Evolutionary conservation across 1,140 invertebrate genomes (phyloP), one percentile per base, ranked within the genome.

Genomic region (Macrotrachela quadricornifera): DNA sequence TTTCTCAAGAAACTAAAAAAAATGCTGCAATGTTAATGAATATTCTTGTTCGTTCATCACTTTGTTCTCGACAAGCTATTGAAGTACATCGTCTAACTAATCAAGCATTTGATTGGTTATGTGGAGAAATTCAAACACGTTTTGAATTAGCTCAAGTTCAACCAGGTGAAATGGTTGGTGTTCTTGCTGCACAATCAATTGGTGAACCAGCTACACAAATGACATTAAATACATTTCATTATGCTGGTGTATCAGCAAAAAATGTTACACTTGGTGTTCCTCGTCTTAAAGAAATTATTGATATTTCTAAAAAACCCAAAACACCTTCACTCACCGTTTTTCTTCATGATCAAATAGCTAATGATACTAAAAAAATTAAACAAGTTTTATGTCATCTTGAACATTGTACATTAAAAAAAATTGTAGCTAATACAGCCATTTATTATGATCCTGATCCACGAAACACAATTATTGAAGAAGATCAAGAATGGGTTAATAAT

Each of bases 201-300:
- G 92, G 92, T 60, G 94, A 99, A 69, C 94, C 94, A 14, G 94
- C 92, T 55, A 99, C 94, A 57, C 92, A 99, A 75, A 99, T 99
- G 92, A 99, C 94, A 69, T 71, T 99, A 62, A 99, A 99, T 72
- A 99, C 94, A 76, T 99, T 99, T 80, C 94, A 99, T 76, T 97
- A 95, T 72, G 92, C 92, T 73, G 94, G 94, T 77, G 92, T 99
- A 56, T 97, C 92, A 0, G 95, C 92, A 8, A 99, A 99, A 71
- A 99, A 99, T 74, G 92, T 99, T 74, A 99, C 94, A 0, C 79
- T 97, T 43, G 94, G 94, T 78, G 94, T 99, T 52, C 94, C 94
- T 0, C 76, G 90, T 59, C 59, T 73, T 30, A 79, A 80, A 70
- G 94, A 99, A 79, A 97, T 99, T 63, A 99, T 99, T 59, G 99